Conservation (phyloP, 2,888 invertebrate species). For the Sinodicranocentrus sp. region DNA sequence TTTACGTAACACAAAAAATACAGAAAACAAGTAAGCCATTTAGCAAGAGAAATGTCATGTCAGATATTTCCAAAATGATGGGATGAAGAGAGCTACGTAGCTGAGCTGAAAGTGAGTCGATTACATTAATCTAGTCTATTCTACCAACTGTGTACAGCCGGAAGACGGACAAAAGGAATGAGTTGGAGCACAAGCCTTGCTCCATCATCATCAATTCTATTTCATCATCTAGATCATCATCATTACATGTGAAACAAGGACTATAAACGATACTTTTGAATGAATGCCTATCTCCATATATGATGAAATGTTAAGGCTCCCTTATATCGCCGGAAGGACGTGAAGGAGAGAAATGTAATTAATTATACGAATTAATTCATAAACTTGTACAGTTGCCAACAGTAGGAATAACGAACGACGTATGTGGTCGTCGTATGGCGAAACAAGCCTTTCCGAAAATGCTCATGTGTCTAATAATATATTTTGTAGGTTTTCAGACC, state of each 20-base stretch:
- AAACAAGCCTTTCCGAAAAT: no score
- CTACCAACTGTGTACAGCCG: slow-evolving; percentile 15
- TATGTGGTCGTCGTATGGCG: no score
- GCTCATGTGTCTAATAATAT: no score
- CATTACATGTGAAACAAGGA: neutral
- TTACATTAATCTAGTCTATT: slow-evolving; percentile 16
- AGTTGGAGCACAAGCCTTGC: slow-evolving; percentile 12
- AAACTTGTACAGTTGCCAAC: no score
- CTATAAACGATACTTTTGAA: neutral
- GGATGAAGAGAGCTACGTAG: neutral
- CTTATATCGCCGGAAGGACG: neutral
- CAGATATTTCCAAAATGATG: slow-evolving; percentile 4
- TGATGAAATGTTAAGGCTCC: neutral
- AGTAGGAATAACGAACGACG: no score
- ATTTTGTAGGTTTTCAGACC: no score
- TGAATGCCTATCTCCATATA: neutral
- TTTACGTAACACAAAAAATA: neutral
- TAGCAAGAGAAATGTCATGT: slow-evolving; percentile 13
- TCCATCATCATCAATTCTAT: slow-evolving; percentile 48
- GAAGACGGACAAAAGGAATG: slow-evolving; percentile 21
- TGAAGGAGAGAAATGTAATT: neutral
- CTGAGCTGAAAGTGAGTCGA: neutral
- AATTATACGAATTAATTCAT: neutral
- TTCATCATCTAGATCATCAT: slow-evolving; percentile 11
- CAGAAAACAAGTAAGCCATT: neutral